Percentiles rank a stretch among this genome's conserved stretches.
Conservation (phyloP, 2,888 invertebrate species). For the Chromoteleia sp. region DNA sequence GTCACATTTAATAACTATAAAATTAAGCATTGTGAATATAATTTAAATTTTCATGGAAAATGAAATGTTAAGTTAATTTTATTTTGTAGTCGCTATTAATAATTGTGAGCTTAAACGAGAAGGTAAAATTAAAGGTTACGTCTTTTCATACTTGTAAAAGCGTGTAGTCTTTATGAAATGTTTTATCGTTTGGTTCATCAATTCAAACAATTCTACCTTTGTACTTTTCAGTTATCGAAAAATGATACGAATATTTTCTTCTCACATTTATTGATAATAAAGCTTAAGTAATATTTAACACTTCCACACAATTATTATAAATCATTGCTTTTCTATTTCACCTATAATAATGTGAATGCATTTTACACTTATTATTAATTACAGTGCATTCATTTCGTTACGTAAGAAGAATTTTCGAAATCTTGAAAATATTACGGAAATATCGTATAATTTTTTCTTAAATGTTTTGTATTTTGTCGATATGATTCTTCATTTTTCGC, state of each 20-base stretch:
- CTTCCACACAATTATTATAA: slow-evolving; percentile 20
- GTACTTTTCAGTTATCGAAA: slow-evolving; percentile 1
- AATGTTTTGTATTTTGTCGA: too few relatives aligned
- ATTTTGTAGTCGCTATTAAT: slow-evolving; percentile 31
- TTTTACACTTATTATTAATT: slow-evolving; percentile 5
- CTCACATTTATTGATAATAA: slow-evolving; percentile 7
- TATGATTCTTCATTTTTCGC: too few relatives aligned
- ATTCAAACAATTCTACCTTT: slow-evolving; percentile 8
- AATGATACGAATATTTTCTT: slow-evolving; percentile 15
- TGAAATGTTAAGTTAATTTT: slow-evolving; percentile 39
- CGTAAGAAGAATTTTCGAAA: too few relatives aligned
- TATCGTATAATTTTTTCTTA: too few relatives aligned
- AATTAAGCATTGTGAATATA: slow-evolving; percentile 1
- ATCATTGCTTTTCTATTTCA: slow-evolving; percentile 1
- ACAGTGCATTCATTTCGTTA: background rate
- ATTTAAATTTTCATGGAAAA: slow-evolving; percentile 31
- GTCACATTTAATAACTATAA: slow-evolving; percentile 11
- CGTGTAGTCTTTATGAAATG: slow-evolving; percentile 36
- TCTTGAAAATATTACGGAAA: too few relatives aligned
- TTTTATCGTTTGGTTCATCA: slow-evolving; percentile 22
- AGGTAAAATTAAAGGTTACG: slow-evolving; percentile 47
- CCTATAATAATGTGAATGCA: background rate
- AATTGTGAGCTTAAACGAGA: slow-evolving; percentile 33
- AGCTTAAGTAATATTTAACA: slow-evolving; percentile 3
- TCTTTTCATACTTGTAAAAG: slow-evolving; percentile 30